Percentiles rank a stretch among this genome's conserved stretches.
Evolutionary conservation across 2,113 vertebrate species (phyloP).

Genomic region (Eonycteris spelaea): DNA sequence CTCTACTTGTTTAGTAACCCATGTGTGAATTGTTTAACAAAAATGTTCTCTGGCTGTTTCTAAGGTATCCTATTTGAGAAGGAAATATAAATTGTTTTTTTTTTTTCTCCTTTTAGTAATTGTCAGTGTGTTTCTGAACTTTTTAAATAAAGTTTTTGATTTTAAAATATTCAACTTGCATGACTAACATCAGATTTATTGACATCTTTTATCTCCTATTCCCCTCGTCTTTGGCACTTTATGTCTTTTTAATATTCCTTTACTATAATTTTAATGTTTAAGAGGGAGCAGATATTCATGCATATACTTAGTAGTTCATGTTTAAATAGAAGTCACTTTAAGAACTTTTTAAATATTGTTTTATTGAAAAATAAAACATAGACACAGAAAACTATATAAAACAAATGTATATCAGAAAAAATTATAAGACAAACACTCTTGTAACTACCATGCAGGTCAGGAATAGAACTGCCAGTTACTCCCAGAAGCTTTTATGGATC

Average conservation of each 20-base stretch:
- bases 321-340: not conserved
- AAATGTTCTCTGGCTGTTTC: not conserved
- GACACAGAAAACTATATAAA: not conserved
- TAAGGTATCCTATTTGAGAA: not conserved
- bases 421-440: not conserved
- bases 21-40: constrained; percentile 4
- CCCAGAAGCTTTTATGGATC: not conserved
- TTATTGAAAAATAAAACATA: not conserved
- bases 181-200: not conserved
- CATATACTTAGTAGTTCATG: not conserved
- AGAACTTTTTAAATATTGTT: not conserved
- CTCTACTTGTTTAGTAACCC: not conserved
- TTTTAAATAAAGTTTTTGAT: constrained; percentile 2
- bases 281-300: not conserved
- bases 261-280: not conserved
- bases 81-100: not conserved
- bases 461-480: not conserved
- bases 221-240: not conserved
- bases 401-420: not conserved
- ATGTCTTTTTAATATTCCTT: not conserved
- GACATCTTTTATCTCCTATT: not conserved
- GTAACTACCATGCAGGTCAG: not conserved
- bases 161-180: constrained; percentile 20
- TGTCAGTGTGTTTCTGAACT: not conserved
- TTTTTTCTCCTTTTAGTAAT: not conserved